phyloP scores from a whole-genome alignment of 1,140 invertebrate genomes.

The Mya arenaria region DNA sequence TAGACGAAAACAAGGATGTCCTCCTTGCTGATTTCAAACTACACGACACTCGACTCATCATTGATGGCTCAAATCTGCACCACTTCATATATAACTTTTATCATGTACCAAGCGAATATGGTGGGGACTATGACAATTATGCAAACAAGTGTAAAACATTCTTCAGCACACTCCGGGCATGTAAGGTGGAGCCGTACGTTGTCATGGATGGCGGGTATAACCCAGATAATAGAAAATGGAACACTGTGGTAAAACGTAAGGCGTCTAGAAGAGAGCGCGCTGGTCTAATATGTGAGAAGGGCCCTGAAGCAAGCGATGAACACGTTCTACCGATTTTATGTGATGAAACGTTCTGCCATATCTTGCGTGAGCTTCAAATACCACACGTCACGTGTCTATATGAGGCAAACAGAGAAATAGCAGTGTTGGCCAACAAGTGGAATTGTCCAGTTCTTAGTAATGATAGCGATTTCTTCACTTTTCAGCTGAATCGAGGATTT shows the following conservation, averaged over 20 bases:
- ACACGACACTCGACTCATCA: slow-evolving; percentile 87
- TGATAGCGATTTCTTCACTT: slow-evolving; percentile 96
- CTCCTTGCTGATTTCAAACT: slow-evolving; percentile 85
- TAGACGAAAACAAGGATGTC: slow-evolving; percentile 86
- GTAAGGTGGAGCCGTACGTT: slow-evolving; percentile 89
- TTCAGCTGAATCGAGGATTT: slow-evolving; percentile 87
- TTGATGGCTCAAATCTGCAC: slow-evolving; percentile 91
- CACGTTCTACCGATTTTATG: slow-evolving; percentile 82
- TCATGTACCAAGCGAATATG: slow-evolving; percentile 87
- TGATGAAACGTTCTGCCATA: slow-evolving; percentile 87
- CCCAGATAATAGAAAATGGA: slow-evolving; percentile 88
- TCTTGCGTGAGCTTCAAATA: slow-evolving; percentile 85
- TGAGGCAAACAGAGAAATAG: slow-evolving; percentile 93
- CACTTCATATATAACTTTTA: slow-evolving; percentile 87
- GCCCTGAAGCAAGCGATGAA: slow-evolving; percentile 68
- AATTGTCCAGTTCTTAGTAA: slow-evolving; percentile 92
- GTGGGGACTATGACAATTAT: slow-evolving; percentile 93
- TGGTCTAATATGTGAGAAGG: slow-evolving; percentile 63
- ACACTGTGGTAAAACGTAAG: slow-evolving; percentile 86
- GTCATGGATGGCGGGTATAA: slow-evolving; percentile 90
- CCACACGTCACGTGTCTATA: slow-evolving; percentile 88
- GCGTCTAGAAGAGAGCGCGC: slow-evolving; percentile 84
- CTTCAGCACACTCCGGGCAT: slow-evolving; percentile 87
- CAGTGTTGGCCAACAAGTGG: slow-evolving; percentile 87
- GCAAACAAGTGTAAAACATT: slow-evolving; percentile 85